Percentiles rank a stretch among this genome's conserved stretches.
phyloP scores from a whole-genome alignment of 2,797 vertebrate genomes.

The Falco columbarius region DNA sequence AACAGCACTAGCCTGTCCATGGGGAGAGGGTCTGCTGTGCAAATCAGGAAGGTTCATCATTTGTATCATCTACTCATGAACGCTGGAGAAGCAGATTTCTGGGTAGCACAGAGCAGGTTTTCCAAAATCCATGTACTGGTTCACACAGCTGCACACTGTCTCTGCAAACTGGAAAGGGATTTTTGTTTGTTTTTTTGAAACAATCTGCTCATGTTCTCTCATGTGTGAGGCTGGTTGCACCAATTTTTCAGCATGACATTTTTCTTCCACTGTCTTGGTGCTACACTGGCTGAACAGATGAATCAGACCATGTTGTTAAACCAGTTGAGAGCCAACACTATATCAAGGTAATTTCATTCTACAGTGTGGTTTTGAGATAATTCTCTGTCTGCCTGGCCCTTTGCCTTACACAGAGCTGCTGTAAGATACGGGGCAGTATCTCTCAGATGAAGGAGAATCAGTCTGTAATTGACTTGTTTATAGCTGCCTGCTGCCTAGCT shows the following conservation, averaged over 20 bases:
- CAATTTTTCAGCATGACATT: constrained; percentile 32
- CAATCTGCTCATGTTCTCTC: background rate
- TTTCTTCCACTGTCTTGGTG: background rate
- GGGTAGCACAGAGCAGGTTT: background rate
- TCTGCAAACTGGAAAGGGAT: background rate
- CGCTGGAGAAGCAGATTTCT: background rate
- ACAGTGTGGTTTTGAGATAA: background rate
- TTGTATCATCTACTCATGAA: background rate
- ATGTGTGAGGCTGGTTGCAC: background rate
- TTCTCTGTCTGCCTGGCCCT: background rate
- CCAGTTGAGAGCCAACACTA: accelerated
- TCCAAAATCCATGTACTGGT: background rate
- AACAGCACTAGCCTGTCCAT: background rate
- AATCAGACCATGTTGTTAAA: constrained; percentile 16
- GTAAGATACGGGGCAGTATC: background rate
- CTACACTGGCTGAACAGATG: background rate
- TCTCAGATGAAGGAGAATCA: background rate
- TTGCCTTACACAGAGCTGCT: background rate
- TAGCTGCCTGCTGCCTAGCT: constrained; percentile 2
- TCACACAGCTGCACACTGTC: background rate
- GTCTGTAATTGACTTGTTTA: background rate
- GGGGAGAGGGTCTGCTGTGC: background rate
- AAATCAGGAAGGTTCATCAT: background rate
- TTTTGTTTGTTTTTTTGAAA: background rate
- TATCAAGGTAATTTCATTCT: background rate